Evolutionary conservation across 1,140 invertebrate species (phyloP), one percentile per base, ranked within the genome.

Genomic region (Hylaeus volcanicus): DNA sequence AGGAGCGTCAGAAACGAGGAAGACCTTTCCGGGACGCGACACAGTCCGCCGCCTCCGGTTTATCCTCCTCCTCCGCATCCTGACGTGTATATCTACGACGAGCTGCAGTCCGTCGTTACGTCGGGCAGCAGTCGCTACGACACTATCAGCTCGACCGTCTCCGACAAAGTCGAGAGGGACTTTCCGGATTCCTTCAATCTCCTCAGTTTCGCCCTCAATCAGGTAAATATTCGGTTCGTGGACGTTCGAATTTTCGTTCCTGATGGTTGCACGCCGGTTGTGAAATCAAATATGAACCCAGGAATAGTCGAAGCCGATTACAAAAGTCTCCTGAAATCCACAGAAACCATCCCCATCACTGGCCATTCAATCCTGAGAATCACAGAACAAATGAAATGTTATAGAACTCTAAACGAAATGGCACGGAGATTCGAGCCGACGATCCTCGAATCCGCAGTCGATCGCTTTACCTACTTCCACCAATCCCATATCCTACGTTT

Each of bases 51-150:
- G 41, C 94, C 95, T 12, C 94, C 94, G 11, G 88, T 93, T 51
- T 95, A 95, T 88, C 95, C 95, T 39, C 95, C 95, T 53, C 94
- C 95, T 41, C 94, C 94, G 56, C 90, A 94, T 87, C 94, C 94
- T 53, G 94, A 94, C 69, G 95, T 95, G 84, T 93, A 92, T 43
- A 92, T 94, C 73, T 95, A 95, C 83, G 94, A 95, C 88, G 94
- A 94, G 69, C 87, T 95, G 43, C 93, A 94, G 14, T 94, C 93
- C 5, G 86, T 92, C 12, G 26, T 26, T 26, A 91, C 88, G 37
- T 94, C 93, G 37, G 91, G 91, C 43, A 93, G 93, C 81, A 63
- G 76, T 12, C 89, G 89, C 84, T 92, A 91, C 51, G 91, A 90
- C 79, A 93, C 91, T 41, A 81, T 91, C 60, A 91, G 89, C 73